Conservation (phyloP, 35 echinoderm and acorn worm species). For the Stichopus chloronotus region DNA sequence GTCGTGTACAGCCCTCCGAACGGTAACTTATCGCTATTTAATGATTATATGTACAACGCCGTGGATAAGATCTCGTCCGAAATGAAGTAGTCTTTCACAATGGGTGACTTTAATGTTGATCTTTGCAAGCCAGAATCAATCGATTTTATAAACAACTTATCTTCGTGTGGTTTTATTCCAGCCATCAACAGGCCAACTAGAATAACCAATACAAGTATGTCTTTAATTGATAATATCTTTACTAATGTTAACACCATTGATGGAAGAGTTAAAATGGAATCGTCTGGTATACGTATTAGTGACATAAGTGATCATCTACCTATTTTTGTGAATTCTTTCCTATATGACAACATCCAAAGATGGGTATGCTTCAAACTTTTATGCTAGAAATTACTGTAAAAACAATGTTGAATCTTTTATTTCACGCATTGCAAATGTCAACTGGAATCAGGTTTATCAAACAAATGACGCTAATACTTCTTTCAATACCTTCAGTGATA, state of each 20-base stretch:
- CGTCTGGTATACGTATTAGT: neutral
- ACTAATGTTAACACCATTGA: slow-evolving; percentile 29
- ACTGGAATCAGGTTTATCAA: slow-evolving; percentile 25
- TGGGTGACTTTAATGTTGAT: slow-evolving; percentile 27
- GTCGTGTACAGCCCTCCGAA: slow-evolving; percentile 36
- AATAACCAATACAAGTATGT: neutral
- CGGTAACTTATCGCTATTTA: slow-evolving; percentile 16
- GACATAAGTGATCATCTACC: slow-evolving; percentile 28
- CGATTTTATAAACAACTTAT: slow-evolving; percentile 7
- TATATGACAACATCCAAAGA: neutral
- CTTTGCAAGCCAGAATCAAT: neutral
- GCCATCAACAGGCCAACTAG: neutral
- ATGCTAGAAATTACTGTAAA: slow-evolving; percentile 24
- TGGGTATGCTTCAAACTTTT: neutral
- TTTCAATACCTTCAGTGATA: slow-evolving; percentile 19
- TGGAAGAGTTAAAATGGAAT: slow-evolving; percentile 17
- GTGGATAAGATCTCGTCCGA: slow-evolving; percentile 16
- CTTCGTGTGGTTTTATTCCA: neutral
- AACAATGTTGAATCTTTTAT: slow-evolving; percentile 3
- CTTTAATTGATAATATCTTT: neutral
- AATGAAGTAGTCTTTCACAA: slow-evolving; percentile 32
- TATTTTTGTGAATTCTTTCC: slow-evolving; percentile 26
- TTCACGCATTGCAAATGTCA: slow-evolving; percentile 15
- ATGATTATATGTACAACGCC: slow-evolving; percentile 26
- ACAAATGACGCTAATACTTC: slow-evolving; percentile 20